These are phyloP conservation scores for Pantherophis vulpinus DNA, from an alignment of 2,797 vertebrate species.

Conservation along the genomic window DNA sequence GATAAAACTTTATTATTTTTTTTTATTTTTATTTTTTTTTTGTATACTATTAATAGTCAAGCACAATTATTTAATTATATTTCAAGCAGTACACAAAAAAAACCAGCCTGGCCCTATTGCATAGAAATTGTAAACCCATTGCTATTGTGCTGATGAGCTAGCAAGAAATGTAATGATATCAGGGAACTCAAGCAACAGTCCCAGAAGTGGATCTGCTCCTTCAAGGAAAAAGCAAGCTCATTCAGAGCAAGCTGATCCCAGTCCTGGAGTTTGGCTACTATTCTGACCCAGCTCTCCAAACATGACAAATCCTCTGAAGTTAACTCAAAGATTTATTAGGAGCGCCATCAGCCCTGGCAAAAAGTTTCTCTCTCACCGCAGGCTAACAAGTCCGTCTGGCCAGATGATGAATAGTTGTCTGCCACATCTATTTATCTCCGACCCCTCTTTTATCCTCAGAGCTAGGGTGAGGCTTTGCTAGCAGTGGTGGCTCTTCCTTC, in stretches of 20 bases:
- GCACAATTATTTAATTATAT: neutral
- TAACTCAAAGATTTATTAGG: no score
- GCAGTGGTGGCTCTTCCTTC: no score
- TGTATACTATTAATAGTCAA: neutral
- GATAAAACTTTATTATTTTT: neutral
- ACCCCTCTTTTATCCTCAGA: no score
- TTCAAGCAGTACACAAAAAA: neutral
- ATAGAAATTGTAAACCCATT: neutral
- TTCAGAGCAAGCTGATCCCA: neutral
- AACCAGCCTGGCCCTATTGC: neutral
- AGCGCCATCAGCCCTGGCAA: no score
- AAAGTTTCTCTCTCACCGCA: no score
- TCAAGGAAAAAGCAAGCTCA: neutral
- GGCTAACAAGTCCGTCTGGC: no score
- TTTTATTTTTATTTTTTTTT: neutral
- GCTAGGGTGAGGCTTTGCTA: no score
- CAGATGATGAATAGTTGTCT: no score
- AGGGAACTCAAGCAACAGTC: neutral
- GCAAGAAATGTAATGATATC: neutral
- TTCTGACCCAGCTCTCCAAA: no score
- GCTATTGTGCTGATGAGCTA: neutral
- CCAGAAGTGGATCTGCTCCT: neutral
- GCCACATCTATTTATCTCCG: no score
- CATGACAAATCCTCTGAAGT: no score
- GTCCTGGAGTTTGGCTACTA: neutral